phyloP scores from a whole-genome alignment of 2,797 vertebrate species.

The Parauchenoglanis ngamensis region DNA sequence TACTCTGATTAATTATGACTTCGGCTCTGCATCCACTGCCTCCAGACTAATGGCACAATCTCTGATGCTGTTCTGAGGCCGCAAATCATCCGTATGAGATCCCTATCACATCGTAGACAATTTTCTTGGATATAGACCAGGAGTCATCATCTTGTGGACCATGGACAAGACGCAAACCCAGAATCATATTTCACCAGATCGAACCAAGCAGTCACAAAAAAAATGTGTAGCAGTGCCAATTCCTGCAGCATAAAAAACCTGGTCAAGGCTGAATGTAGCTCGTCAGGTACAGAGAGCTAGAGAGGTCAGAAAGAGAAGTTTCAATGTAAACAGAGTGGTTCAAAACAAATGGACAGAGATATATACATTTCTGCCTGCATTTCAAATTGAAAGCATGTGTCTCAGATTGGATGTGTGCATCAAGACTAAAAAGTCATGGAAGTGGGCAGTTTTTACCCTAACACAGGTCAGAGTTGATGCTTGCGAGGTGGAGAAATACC shows the following conservation, averaged over 20 bases:
- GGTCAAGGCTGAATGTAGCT: too few relatives aligned
- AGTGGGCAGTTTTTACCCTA: neutral
- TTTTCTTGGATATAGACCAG: neutral
- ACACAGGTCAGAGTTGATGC: neutral
- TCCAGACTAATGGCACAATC: conserved; percentile 48
- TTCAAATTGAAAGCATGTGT: neutral
- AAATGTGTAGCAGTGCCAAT: neutral
- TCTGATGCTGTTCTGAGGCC: conserved; percentile 32
- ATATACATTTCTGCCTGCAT: neutral
- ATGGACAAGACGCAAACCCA: neutral
- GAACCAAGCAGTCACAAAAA: neutral
- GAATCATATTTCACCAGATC: neutral
- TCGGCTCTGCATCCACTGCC: conserved; percentile 41
- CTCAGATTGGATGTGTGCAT: neutral
- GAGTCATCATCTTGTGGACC: neutral
- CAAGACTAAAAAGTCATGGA: neutral
- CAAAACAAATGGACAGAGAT: neutral
- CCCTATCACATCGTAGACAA: neutral
- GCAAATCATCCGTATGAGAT: conserved; percentile 20
- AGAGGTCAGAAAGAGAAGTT: neutral
- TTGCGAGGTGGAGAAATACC: neutral
- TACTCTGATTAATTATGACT: conserved; percentile 56
- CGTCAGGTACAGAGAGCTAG: neutral
- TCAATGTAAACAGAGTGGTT: neutral
- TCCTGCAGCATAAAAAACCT: neutral